Evolutionary conservation across 1,140 invertebrate genomes (phyloP).

Genomic region (Zaprionus kolodkinae): DNA sequence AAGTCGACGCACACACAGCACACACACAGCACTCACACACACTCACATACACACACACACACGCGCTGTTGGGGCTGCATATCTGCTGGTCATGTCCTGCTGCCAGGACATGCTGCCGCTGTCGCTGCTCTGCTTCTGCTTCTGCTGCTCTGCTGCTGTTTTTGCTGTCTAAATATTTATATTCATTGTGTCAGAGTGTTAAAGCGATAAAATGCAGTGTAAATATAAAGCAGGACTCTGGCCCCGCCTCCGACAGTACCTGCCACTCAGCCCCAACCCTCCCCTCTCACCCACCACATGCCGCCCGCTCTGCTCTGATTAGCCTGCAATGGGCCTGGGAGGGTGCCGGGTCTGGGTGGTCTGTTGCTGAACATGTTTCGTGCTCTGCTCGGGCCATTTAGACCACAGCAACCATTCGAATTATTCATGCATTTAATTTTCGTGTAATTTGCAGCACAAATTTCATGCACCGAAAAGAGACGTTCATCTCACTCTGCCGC

Average conservation of each 20-base stretch:
- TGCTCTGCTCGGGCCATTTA: slow-evolving; percentile 52
- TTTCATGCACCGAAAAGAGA: slow-evolving; percentile 49
- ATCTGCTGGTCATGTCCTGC: slow-evolving; percentile 69
- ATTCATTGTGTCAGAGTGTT: slow-evolving; percentile 82
- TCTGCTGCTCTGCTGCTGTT: slow-evolving; percentile 59
- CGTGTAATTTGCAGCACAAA: slow-evolving; percentile 80
- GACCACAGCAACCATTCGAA: slow-evolving; percentile 80
- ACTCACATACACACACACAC: slow-evolving; percentile 20
- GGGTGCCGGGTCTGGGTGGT: neutral
- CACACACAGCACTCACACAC: slow-evolving; percentile 27
- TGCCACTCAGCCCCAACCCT: neutral
- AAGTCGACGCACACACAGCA: slow-evolving; percentile 51
- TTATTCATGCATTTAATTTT: slow-evolving; percentile 83
- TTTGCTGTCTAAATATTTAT: slow-evolving; percentile 83
- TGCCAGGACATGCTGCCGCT: slow-evolving; percentile 47
- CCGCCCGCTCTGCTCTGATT: slow-evolving; percentile 50
- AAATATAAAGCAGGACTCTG: slow-evolving; percentile 72
- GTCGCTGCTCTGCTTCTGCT: slow-evolving; percentile 23
- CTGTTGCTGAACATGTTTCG: slow-evolving; percentile 3
- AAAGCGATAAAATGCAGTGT: slow-evolving; percentile 82
- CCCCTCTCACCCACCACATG: slow-evolving; percentile 7
- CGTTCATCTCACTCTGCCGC: neutral
- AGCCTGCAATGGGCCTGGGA: slow-evolving; percentile 27
- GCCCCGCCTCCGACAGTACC: slow-evolving; percentile 18
- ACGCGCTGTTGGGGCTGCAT: slow-evolving; percentile 28